These are phyloP conservation scores for Aldrovandia affinis DNA, from an alignment of 2,797 vertebrate species.

Conservation along the genomic window DNA sequence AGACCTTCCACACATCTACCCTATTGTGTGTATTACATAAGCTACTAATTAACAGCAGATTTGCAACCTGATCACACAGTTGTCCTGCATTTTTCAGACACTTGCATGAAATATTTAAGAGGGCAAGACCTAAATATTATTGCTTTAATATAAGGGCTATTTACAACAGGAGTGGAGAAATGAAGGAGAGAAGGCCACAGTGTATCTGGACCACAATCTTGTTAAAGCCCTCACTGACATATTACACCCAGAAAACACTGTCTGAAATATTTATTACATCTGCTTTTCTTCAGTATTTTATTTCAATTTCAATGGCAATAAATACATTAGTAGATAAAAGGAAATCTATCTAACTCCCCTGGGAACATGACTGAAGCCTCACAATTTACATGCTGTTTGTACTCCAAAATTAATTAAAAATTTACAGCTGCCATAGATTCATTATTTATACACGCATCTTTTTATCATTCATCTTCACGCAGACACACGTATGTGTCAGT, in stretches of 20 bases:
- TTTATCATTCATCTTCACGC: constrained; percentile 50
- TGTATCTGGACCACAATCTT: background rate
- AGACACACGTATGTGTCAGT: constrained; percentile 54
- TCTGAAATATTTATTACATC: constrained; percentile 66
- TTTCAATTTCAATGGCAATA: constrained; percentile 63
- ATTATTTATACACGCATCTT: constrained; percentile 72
- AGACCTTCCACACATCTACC: background rate
- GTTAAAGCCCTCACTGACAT: constrained; percentile 47
- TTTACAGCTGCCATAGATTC: constrained; percentile 70
- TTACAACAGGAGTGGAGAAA: constrained; percentile 22
- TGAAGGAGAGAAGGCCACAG: constrained; percentile 39
- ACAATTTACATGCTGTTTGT: constrained; percentile 72
- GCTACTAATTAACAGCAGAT: background rate
- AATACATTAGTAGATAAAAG: constrained; percentile 68
- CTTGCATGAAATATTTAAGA: background rate
- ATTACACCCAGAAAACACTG: constrained; percentile 50
- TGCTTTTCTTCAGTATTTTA: constrained; percentile 41
- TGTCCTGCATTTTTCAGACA: background rate
- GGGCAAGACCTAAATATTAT: background rate
- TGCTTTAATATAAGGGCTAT: background rate
- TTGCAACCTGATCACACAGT: background rate
- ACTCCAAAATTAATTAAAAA: constrained; percentile 75
- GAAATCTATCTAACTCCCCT: constrained; percentile 59
- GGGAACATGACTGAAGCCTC: constrained; percentile 56
- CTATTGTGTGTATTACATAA: background rate